Percentiles rank a stretch among this genome's conserved stretches.
phyloP scores from a whole-genome alignment of 2,888 invertebrate genomes.

The Melitaea athalia region DNA sequence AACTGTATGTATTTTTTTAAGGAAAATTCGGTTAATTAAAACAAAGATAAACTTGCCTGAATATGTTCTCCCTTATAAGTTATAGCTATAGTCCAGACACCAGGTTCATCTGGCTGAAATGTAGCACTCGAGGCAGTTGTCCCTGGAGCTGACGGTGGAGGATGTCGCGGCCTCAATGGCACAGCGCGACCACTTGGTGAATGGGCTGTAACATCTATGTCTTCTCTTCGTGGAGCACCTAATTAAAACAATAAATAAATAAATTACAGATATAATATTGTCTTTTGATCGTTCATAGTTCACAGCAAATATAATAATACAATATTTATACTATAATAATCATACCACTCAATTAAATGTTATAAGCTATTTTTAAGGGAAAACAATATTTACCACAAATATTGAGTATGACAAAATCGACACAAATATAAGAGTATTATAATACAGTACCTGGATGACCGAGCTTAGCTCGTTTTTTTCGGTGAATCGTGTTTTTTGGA shows the following conservation, averaged over 20 bases:
- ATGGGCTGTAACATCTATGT: conserved; percentile 95
- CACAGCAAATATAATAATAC: too few species aligned
- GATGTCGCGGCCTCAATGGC: conserved; percentile 74
- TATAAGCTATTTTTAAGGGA: too few species aligned
- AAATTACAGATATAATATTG: neutral
- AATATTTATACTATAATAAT: too few species aligned
- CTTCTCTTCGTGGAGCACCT: conserved; percentile 90
- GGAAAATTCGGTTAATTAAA: neutral
- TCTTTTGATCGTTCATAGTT: too few species aligned
- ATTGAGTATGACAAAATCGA: too few species aligned
- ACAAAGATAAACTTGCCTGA: conserved; percentile 62
- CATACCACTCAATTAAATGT: too few species aligned
- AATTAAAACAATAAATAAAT: neutral
- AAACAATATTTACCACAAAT: too few species aligned
- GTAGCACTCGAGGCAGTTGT: conserved; percentile 93
- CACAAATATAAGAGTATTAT: too few species aligned
- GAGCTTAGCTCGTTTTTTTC: too few species aligned
- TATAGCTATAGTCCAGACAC: conserved; percentile 98
- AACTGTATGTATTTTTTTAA: too few species aligned
- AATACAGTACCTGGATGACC: too few species aligned
- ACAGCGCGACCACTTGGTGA: conserved; percentile 93
- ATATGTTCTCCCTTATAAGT: conserved; percentile 98
- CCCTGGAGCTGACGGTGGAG: conserved; percentile 92
- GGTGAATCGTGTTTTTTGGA: too few species aligned
- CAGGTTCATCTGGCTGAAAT: conserved; percentile 98